Base-by-base conservation (phyloP, 2,888 invertebrate genomes). In the Chrysina gloriosa region DNA sequence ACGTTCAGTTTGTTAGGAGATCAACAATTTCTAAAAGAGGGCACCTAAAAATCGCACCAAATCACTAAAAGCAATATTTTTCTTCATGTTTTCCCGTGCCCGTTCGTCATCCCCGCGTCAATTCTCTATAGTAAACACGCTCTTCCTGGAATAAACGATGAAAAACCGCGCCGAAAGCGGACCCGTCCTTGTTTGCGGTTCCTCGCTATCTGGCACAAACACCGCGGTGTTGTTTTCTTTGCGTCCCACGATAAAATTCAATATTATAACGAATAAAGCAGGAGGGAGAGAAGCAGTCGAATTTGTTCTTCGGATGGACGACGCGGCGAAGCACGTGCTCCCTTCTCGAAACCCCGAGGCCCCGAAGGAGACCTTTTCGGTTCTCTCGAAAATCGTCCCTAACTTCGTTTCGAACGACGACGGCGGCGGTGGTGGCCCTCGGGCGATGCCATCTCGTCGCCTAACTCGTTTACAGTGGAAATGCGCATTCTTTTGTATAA, bases 161-260 rank as follows among this genome's bases (percentile, higher is more conserved):
- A n/a, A n/a, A n/a, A n/a, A n/a, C n/a, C n/a, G n/a, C n/a, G n/a
- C n/a, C n/a, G n/a, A n/a, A n/a, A n/a, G n/a, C n/a, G n/a, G n/a
- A n/a, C n/a, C n/a, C 48, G 4, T 21, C 21, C 27, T 61, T 61
- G 45, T 61, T 42, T 61, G 58, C 14, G 52, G 52, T 52, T 29
- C 42, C 42, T 3, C 6, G 21, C 25, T 42, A 61, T 42, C 58
- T 29, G 16, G 16, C 25, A 25, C 7, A 58, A 61, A 61, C 42
- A 27, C 1, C 14, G 9, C 19, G 27, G 16, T 27, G 16, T 16
- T 66, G 45, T 56, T 56, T 48, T 54, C 66, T 56, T 56, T 66
- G 56, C 58, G 66, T 66, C 66, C 66, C 42, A 47, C 39, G 9
- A 25, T 47, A 31, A 58, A 66, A 66, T 66, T 66, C 66, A 66